A percentile compares a stretch with the other conserved stretches of the same genome.
phyloP scores from a whole-genome alignment of 2,888 invertebrate genomes.

The Eupithecia pulchellata region DNA sequence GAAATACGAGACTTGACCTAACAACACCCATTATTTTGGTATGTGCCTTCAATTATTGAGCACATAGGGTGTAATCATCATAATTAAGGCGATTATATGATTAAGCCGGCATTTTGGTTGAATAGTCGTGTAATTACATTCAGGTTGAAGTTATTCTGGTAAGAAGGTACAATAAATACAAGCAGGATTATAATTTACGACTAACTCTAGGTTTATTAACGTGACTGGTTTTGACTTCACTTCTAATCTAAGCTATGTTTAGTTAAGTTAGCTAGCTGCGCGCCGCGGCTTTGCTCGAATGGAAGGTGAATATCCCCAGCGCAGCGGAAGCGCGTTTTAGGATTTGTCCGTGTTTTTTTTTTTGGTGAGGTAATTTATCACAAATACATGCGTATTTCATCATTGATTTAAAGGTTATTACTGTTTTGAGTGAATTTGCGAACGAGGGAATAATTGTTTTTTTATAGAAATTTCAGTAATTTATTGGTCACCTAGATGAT shows the following conservation, averaged over 20 bases:
- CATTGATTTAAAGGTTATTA: too few species aligned
- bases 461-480: too few species aligned
- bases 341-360: too few species aligned
- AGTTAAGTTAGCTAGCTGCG: too few species aligned
- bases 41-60: slow-evolving; percentile 21
- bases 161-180: slow-evolving; percentile 3
- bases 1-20: not conserved
- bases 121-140: slow-evolving; percentile 25
- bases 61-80: slow-evolving; percentile 17
- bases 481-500: too few species aligned
- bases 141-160: slow-evolving; percentile 11
- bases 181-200: not conserved
- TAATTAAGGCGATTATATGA: slow-evolving; percentile 31
- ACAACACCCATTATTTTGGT: slow-evolving; percentile 20
- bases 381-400: too few species aligned
- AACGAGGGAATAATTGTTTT: too few species aligned
- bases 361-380: too few species aligned
- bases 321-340: too few species aligned
- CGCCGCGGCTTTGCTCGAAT: too few species aligned
- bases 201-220: not conserved
- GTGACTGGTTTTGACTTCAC: not conserved
- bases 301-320: too few species aligned
- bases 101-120: slow-evolving; percentile 20
- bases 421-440: too few species aligned
- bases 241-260: not conserved